These are phyloP conservation scores for Anastrepha obliqua DNA, from an alignment of 1,140 invertebrate genomes.

Conservation along the genomic window DNA sequence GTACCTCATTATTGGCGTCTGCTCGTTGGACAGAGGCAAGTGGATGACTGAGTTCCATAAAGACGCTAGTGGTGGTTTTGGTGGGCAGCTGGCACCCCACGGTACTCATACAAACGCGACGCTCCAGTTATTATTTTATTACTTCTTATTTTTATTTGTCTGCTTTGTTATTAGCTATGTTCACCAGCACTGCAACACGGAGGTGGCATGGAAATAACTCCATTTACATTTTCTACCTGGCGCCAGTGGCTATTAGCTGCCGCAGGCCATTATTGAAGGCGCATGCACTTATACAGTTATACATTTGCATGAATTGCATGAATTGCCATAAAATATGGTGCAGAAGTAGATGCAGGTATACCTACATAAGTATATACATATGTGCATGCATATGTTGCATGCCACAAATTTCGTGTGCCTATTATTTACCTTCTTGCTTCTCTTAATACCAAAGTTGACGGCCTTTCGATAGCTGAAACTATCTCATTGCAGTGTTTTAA, in stretches of 20 bases:
- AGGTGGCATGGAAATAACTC: not conserved
- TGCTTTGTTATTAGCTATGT: not conserved
- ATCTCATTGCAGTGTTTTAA: not conserved
- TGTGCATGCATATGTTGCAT: not conserved
- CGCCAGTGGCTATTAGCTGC: constrained; percentile 22
- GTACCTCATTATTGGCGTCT: not conserved
- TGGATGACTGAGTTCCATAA: not conserved
- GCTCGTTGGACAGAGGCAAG: not conserved
- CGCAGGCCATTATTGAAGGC: not conserved
- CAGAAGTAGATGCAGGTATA: not conserved
- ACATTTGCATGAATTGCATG: no score
- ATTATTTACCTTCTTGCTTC: not conserved
- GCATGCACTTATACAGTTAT: no score
- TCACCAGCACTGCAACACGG: not conserved
- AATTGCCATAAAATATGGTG: no score
- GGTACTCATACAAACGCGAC: not conserved
- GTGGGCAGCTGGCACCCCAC: not conserved
- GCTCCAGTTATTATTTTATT: not conserved
- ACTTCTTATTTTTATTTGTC: not conserved
- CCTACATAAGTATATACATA: not conserved
- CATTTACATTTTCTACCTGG: not conserved
- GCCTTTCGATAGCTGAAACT: not conserved
- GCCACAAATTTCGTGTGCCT: constrained; percentile 3
- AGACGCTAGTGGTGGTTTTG: not conserved
- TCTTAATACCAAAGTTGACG: no score